Base-by-base conservation (phyloP, 2,888 invertebrate species). In the Papilio gigon region DNA sequence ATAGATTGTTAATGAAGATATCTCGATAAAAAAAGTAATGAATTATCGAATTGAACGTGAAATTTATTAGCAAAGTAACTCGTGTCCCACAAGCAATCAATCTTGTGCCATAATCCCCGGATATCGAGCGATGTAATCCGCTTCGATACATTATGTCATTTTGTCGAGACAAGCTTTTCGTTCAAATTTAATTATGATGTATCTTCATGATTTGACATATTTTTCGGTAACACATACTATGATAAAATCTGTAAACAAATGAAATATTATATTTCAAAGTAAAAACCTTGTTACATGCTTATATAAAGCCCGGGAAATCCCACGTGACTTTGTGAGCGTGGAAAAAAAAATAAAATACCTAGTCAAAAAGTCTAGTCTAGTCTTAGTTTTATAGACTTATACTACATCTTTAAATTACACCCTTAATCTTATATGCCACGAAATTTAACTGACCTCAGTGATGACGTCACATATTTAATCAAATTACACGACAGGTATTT, bases 31-130 rank as follows among this genome's bases (percentile, higher is more conserved):
- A 17, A 42, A 42, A 37, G 3, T 1, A 37, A 37, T 33, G 8
- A 33, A n/a, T n/a, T n/a, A n/a, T n/a, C 33, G 8, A 33, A 33
- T 5, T 33, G 8, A 33, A 33, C 33, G 33, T 37, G 14, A 37
- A 9, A 37, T 30, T 27, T n/a, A n/a, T 27, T 56, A 30, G n/a
- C 14, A 17, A 30, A 56, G 9, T 30, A 30, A n/a, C 11, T 56
- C 30, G 1, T 56, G 30, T 56, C 30, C 30, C 53, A n/a, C 8
- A 56, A 17, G 9, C 53, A 27, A 53, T 53, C 53, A 53, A 53
- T 53, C 53, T 53, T 53, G 53, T 56, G 9, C 17, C n/a, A 56
- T 56, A 56, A 56, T 56, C 53, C 53, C n/a, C n/a, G 30, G 53
- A 56, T 56, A 17, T 30, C 1, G 53, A 30, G 9, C 53, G 4